Percentiles rank a stretch among this genome's conserved stretches.
Evolutionary conservation across 2,888 invertebrate genomes (phyloP).

Genomic region (Platerodrilus igneus): DNA sequence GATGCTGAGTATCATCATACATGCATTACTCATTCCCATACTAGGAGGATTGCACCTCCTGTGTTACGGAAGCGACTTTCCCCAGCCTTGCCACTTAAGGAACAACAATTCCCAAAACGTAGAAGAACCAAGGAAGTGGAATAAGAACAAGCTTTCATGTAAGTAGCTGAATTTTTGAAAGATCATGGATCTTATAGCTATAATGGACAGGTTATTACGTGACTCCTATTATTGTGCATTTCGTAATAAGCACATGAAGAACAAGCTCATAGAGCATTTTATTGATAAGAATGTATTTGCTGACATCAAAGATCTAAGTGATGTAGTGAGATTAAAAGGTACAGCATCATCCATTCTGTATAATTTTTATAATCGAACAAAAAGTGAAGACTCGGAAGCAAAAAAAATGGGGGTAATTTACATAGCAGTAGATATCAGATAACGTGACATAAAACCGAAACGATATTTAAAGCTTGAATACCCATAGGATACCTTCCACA

Average conservation of each 20-base stretch:
- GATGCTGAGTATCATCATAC: conserved; percentile 1
- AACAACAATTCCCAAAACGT: not conserved
- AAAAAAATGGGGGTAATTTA: too few species aligned
- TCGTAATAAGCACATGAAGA: not conserved
- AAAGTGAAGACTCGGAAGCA: too few species aligned
- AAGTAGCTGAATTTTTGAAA: not conserved
- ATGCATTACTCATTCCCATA: not conserved
- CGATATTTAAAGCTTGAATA: too few species aligned
- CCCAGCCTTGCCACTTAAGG: not conserved
- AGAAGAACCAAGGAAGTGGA: not conserved
- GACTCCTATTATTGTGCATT: not conserved
- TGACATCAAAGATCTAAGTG: not conserved
- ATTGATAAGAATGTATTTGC: conserved; percentile 1
- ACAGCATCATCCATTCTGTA: too few species aligned
- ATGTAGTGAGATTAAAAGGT: too few species aligned
- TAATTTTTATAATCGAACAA: too few species aligned
- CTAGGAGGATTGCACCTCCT: not conserved
- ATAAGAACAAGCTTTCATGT: not conserved
- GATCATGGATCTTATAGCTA: not conserved
- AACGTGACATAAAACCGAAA: too few species aligned
- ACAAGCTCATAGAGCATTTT: conserved; percentile 1
- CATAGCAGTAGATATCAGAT: too few species aligned
- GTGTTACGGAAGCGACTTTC: conserved; percentile 1
- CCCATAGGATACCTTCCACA: too few species aligned
- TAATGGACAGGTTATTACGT: not conserved